Evolutionary conservation across 2,888 invertebrate species (phyloP).

Genomic region (Ichneumoninae sp.): DNA sequence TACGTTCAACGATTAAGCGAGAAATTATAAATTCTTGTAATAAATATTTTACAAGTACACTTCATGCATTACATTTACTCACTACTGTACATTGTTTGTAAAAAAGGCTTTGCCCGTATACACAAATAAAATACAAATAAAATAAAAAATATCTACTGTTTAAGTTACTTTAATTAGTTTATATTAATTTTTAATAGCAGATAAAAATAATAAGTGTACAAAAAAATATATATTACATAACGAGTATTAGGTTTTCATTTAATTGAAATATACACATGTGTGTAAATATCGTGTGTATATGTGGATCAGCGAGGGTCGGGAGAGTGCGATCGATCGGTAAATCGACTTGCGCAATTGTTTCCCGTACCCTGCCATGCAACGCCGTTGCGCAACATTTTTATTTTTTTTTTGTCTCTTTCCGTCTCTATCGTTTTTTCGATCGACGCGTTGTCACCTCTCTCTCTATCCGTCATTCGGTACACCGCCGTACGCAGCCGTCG

Average conservation of each 20-base stretch:
- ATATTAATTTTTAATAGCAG: too few relatives aligned
- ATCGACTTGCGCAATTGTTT: constrained; percentile 63
- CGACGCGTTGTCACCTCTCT: constrained; percentile 29
- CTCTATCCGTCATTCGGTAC: background rate
- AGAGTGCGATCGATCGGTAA: constrained; percentile 60
- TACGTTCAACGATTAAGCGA: too few relatives aligned
- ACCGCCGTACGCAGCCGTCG: background rate
- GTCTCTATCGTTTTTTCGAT: constrained; percentile 35
- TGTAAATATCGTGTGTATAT: background rate
- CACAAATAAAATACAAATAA: background rate
- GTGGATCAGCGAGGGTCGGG: constrained; percentile 7
- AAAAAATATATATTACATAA: too few relatives aligned
- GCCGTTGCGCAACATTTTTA: constrained; percentile 54
- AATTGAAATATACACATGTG: background rate
- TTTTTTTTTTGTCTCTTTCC: constrained; percentile 15
- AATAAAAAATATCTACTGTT: background rate
- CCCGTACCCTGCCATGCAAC: constrained; percentile 42
- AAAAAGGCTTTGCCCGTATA: too few relatives aligned
- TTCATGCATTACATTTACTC: too few relatives aligned
- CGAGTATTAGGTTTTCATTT: too few relatives aligned
- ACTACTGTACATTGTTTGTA: too few relatives aligned
- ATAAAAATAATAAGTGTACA: too few relatives aligned
- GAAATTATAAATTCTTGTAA: too few relatives aligned
- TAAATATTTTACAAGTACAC: too few relatives aligned
- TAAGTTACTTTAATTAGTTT: too few relatives aligned